Evolutionary conservation across 2,113 vertebrate genomes (phyloP).

Genomic region (Dasyprocta punctata): DNA sequence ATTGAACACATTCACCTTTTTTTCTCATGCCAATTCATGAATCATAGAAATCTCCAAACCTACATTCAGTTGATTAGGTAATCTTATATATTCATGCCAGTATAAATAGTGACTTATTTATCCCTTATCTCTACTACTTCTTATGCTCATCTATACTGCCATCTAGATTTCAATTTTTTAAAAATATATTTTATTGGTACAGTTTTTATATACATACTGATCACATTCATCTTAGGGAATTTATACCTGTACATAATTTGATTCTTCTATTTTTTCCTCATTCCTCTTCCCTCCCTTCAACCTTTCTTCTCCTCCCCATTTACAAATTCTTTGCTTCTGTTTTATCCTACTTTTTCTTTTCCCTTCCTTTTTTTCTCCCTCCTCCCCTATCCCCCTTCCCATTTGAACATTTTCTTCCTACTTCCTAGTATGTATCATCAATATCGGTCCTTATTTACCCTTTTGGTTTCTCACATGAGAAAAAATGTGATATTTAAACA

Average conservation of each 20-base stretch:
- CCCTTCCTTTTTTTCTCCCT: background rate
- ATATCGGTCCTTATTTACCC: background rate
- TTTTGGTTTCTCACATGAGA: background rate
- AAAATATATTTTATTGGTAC: background rate
- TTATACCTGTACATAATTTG: background rate
- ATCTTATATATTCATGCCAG: background rate
- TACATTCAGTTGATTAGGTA: background rate
- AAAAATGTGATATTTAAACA: background rate
- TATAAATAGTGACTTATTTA: background rate
- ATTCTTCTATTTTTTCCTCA: background rate
- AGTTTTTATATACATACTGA: background rate
- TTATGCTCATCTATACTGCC: background rate
- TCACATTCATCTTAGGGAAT: background rate
- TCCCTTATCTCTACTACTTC: background rate
- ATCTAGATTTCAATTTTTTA: background rate
- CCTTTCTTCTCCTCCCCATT: background rate
- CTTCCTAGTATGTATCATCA: background rate
- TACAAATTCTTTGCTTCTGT: background rate
- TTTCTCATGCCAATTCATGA: background rate
- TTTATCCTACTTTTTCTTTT: background rate
- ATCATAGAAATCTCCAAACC: background rate
- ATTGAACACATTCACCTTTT: background rate
- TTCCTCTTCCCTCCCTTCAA: background rate
- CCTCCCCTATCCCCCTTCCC: background rate
- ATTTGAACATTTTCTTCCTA: background rate